Percentiles rank a stretch among this genome's conserved stretches.
These are phyloP conservation scores for Mythimna impura DNA, from an alignment of 2,888 invertebrate species.

Conservation along the genomic window DNA sequence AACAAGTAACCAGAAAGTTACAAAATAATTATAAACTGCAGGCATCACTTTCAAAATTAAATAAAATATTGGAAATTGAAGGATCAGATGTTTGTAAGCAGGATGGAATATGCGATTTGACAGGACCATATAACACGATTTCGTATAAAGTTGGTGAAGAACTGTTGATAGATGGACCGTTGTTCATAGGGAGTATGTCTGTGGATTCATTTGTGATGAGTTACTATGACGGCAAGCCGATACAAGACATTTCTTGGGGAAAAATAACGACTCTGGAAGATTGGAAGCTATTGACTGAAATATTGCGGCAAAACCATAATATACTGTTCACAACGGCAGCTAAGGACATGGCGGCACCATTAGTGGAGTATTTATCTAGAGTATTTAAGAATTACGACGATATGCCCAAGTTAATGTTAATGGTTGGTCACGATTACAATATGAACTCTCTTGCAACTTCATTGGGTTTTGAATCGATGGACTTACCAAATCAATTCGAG, in stretches of 20 bases:
- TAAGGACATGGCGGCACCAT: constrained; percentile 40
- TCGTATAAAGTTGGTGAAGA: constrained; percentile 23
- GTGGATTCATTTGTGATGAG: constrained; percentile 50
- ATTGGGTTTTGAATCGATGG: constrained; percentile 39
- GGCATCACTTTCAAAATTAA: constrained; percentile 31
- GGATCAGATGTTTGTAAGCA: constrained; percentile 51
- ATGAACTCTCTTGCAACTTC: constrained; percentile 28
- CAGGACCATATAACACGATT: constrained; percentile 32
- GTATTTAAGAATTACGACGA: constrained; percentile 44
- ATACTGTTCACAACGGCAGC: constrained; percentile 47
- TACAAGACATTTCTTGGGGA: constrained; percentile 60
- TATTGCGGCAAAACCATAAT: constrained; percentile 38
- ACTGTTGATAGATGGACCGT: constrained; percentile 27
- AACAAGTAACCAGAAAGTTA: constrained; percentile 33
- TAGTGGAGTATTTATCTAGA: constrained; percentile 38
- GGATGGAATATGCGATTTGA: constrained; percentile 56
- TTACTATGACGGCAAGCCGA: constrained; percentile 45
- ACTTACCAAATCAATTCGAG: constrained; percentile 56
- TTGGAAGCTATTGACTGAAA: constrained; percentile 53
- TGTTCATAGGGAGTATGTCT: constrained; percentile 23
- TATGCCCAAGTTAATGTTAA: constrained; percentile 45
- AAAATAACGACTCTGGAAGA: constrained; percentile 31
- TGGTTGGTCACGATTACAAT: constrained; percentile 61
- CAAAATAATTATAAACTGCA: constrained; percentile 34
- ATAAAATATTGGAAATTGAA: constrained; percentile 51